phyloP scores from a whole-genome alignment of 2,113 vertebrate genomes.

The Heterochromis multidens region DNA sequence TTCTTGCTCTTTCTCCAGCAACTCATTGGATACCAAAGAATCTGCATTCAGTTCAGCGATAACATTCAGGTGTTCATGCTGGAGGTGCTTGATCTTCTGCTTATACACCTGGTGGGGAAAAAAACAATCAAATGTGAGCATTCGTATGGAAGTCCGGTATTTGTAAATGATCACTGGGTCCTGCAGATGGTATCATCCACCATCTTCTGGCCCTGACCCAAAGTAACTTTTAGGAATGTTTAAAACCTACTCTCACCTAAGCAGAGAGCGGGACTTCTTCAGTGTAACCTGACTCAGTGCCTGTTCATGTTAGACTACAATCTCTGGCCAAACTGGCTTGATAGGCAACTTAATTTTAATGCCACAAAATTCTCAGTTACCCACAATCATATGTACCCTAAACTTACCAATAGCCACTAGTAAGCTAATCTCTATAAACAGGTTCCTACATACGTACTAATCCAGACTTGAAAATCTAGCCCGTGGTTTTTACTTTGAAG shows the following conservation, averaged over 20 bases:
- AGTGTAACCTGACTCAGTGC: not conserved
- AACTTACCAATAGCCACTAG: not conserved
- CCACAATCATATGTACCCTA: not conserved
- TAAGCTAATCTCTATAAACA: not conserved
- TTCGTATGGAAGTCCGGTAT: not conserved
- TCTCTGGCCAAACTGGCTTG: not conserved
- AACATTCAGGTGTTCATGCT: constrained; percentile 90
- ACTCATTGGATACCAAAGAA: constrained; percentile 62
- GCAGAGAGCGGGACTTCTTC: too few species aligned
- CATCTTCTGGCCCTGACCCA: not conserved
- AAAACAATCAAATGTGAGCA: not conserved
- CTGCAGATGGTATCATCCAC: not conserved
- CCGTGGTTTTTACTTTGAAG: too few species aligned
- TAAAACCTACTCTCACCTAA: too few species aligned
- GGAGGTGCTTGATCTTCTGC: constrained; percentile 93
- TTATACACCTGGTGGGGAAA: constrained; percentile 78
- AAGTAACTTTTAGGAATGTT: not conserved
- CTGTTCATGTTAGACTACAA: not conserved
- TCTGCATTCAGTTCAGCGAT: constrained; percentile 81
- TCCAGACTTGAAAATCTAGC: too few species aligned
- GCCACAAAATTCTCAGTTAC: not conserved
- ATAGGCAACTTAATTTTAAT: not conserved
- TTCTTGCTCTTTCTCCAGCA: constrained; percentile 79
- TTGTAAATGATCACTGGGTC: not conserved
- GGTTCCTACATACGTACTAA: not conserved